phyloP scores from a whole-genome alignment of 53 echinoderm and acorn worm species.

The Luidia sarsii region DNA sequence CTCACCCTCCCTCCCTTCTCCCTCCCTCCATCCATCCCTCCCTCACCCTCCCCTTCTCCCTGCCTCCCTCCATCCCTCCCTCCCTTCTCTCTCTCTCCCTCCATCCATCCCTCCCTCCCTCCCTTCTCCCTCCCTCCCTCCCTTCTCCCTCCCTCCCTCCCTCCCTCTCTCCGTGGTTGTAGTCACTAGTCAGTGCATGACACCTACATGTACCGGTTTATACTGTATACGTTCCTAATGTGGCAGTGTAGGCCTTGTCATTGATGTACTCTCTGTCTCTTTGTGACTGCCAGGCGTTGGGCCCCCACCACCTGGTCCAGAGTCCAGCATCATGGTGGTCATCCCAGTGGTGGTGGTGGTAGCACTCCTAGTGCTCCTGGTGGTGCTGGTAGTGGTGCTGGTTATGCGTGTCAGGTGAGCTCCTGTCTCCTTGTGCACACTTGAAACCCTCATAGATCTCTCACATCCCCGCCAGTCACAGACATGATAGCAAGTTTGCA shows the following conservation, averaged over 20 bases:
- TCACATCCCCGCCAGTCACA: too few species aligned
- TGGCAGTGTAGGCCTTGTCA: conserved; percentile 73
- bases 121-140: not conserved
- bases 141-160: not conserved
- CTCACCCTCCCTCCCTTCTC: not conserved
- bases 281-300: not conserved
- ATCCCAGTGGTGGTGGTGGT: not conserved
- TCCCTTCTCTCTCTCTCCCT: too few species aligned
- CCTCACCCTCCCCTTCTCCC: not conserved
- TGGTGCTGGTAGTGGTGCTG: not conserved
- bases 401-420: not conserved
- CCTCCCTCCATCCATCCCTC: not conserved
- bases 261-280: conserved; percentile 48
- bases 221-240: conserved; percentile 69
- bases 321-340: too few species aligned
- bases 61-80: too few species aligned
- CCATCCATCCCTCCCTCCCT: too few species aligned
- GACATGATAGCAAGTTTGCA: too few species aligned
- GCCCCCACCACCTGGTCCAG: too few species aligned
- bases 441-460: too few species aligned
- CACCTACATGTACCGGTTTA: not conserved
- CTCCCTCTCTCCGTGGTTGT: not conserved
- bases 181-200: too few species aligned
- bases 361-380: not conserved
- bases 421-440: too few species aligned